These are phyloP conservation scores for Sebastes taczanowskii DNA, from an alignment of 2,797 vertebrate species.

Conservation along the genomic window DNA sequence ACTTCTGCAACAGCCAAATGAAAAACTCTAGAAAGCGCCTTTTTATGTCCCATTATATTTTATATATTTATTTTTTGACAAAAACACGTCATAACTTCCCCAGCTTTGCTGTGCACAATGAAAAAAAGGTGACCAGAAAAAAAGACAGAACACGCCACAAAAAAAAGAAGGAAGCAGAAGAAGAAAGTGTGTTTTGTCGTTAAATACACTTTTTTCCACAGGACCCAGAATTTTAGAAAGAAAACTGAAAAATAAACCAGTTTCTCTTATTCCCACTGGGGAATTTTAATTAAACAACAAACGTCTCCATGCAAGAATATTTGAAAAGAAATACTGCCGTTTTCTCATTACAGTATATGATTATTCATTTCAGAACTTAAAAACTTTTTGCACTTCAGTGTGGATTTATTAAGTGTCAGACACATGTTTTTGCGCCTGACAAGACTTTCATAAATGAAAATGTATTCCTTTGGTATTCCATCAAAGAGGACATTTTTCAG, in stretches of 20 bases:
- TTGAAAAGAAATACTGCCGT: neutral
- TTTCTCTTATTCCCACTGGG: conserved; percentile 10
- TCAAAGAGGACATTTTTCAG: conserved; percentile 9
- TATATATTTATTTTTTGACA: neutral
- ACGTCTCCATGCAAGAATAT: neutral
- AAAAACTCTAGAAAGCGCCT: neutral
- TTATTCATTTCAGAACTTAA: conserved; percentile 1
- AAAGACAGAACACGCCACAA: neutral
- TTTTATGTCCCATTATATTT: neutral
- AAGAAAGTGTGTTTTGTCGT: neutral
- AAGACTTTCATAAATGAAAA: neutral
- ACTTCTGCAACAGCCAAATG: neutral
- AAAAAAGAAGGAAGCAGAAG: neutral
- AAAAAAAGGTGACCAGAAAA: neutral
- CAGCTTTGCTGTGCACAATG: neutral
- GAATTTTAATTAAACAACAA: conserved; percentile 36
- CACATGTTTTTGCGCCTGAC: neutral
- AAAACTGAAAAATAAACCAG: conserved; percentile 8
- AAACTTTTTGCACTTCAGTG: neutral
- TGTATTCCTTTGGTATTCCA: conserved; percentile 1
- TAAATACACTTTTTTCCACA: neutral
- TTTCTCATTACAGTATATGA: neutral
- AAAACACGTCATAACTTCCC: neutral
- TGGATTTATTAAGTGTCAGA: neutral
- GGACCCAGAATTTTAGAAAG: neutral